Evolutionary conservation across 2,888 invertebrate genomes (phyloP).

Genomic region (Habrosyne pyritoides): DNA sequence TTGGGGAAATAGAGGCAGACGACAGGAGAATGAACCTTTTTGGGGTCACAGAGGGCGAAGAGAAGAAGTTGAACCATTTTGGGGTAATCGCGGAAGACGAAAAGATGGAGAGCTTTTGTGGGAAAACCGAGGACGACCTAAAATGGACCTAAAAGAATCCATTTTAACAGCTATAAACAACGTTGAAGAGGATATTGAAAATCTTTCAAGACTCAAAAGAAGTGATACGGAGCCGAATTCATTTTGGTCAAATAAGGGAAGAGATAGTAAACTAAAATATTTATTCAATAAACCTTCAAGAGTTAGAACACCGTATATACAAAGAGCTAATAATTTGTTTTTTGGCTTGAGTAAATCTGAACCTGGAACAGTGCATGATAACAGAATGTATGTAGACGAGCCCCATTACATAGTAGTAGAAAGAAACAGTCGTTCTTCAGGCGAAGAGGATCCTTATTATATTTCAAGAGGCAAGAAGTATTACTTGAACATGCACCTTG

Average conservation of each 20-base stretch:
- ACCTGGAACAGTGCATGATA: conserved; percentile 60
- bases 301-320: conserved; percentile 18
- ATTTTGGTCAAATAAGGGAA: conserved; percentile 56
- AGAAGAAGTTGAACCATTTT: conserved; percentile 56
- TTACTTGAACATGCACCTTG: conserved; percentile 41
- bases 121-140: conserved; percentile 50
- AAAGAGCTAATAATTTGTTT: conserved; percentile 20
- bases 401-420: conserved; percentile 80
- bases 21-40: conserved; percentile 60
- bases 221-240: conserved; percentile 33
- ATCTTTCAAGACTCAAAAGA: conserved; percentile 50
- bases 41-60: conserved; percentile 76
- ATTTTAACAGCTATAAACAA: conserved; percentile 52
- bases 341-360: conserved; percentile 36
- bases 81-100: conserved; percentile 53
- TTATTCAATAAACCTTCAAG: conserved; percentile 46
- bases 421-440: conserved; percentile 70
- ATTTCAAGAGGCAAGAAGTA: conserved; percentile 72
- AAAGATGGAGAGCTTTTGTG: conserved; percentile 47
- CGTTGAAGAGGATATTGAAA: conserved; percentile 54
- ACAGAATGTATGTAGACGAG: conserved; percentile 78
- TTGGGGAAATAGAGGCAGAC: conserved; percentile 65
- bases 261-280: conserved; percentile 53
- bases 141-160: conserved; percentile 52
- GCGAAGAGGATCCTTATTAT: conserved; percentile 69